These are phyloP conservation scores for Phyllotreta cruciferae DNA, from an alignment of 2,888 invertebrate species.

Conservation along the genomic window DNA sequence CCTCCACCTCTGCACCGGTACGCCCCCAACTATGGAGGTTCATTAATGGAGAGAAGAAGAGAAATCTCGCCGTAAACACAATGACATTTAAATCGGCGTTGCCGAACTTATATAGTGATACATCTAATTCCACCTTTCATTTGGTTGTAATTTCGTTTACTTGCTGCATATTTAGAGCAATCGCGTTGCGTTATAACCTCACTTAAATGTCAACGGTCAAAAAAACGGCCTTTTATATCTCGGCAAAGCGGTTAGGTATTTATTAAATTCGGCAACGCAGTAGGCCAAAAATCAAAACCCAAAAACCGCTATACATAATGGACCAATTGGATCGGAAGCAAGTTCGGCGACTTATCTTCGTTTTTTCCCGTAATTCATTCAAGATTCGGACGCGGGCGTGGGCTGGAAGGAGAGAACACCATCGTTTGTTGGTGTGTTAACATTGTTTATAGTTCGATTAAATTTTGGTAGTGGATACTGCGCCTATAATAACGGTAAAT, in stretches of 20 bases:
- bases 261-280: conserved; percentile 18
- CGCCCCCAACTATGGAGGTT: conserved; percentile 53
- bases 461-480: conserved; percentile 18
- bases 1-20: conserved; percentile 55
- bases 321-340: conserved; percentile 21
- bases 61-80: conserved; percentile 43
- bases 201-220: too few species aligned
- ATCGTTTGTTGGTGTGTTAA: conserved; percentile 26
- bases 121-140: too few species aligned
- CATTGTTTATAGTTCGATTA: conserved; percentile 24
- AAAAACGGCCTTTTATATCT: too few species aligned
- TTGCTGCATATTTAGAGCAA: too few species aligned
- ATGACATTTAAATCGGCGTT: conserved; percentile 32
- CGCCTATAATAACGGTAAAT: conserved; percentile 3
- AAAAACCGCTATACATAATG: conserved; percentile 22
- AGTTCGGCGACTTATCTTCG: conserved; percentile 10
- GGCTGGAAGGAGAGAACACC: conserved; percentile 12
- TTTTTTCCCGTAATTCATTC: conserved; percentile 19
- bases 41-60: conserved; percentile 47
- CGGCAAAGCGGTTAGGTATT: too few species aligned
- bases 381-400: conserved; percentile 20
- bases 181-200: too few species aligned
- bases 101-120: conserved; percentile 13
- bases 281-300: conserved; percentile 9
- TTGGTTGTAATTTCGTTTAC: too few species aligned